Percentiles rank a stretch among this genome's conserved stretches.
Conservation (phyloP, 1,140 invertebrate species). For the Pemphigus obesinymphae region DNA sequence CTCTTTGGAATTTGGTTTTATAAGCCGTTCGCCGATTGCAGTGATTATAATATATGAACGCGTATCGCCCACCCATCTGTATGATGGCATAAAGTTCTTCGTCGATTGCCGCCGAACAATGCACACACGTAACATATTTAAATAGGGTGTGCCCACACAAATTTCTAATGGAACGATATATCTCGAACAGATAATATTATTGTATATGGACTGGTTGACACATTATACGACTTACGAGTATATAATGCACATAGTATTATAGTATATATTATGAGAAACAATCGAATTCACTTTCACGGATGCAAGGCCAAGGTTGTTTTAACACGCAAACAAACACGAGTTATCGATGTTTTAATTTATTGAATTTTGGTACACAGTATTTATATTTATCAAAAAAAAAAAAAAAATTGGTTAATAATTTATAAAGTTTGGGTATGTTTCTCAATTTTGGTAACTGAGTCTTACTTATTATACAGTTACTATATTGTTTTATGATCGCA, state of each 20-base stretch:
- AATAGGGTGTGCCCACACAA: slow-evolving; percentile 2
- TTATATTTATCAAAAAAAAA: too few species aligned
- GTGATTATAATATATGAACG: neutral
- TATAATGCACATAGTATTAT: too few species aligned
- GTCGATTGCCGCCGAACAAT: neutral
- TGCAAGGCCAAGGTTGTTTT: neutral
- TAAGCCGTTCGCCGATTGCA: neutral
- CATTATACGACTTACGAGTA: too few species aligned
- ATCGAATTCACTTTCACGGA: slow-evolving; percentile 10
- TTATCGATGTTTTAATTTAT: too few species aligned
- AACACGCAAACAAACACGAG: neutral
- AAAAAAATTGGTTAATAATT: too few species aligned
- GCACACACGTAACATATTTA: neutral
- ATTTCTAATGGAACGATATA: neutral
- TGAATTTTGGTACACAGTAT: too few species aligned
- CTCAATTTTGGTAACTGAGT: too few species aligned
- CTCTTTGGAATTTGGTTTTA: neutral
- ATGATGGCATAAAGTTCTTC: slow-evolving; percentile 5
- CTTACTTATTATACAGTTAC: too few species aligned
- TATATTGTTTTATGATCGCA: too few species aligned
- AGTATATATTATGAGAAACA: neutral
- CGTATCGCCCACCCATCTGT: neutral
- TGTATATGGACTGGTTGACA: neutral
- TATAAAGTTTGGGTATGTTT: too few species aligned
- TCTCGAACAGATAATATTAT: neutral